Conservation (phyloP, 2,113 vertebrate genomes). For the Phainopepla nitens region DNA sequence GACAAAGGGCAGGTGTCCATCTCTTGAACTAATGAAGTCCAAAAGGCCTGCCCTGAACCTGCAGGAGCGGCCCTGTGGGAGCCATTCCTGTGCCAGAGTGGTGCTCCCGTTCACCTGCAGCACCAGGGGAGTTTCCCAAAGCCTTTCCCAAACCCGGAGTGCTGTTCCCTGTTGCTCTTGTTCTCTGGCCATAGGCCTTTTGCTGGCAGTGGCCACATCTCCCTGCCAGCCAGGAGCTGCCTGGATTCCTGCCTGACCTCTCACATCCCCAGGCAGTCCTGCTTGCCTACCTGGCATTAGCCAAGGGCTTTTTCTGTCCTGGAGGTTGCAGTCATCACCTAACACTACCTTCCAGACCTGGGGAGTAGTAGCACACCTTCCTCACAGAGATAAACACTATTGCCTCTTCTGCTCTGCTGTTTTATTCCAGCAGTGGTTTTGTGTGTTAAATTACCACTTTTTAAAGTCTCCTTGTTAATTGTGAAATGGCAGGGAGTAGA, state of each 20-base stretch:
- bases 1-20: not conserved
- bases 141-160: fast-evolving
- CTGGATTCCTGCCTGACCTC: not conserved
- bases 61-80: fast-evolving
- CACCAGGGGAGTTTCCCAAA: not conserved
- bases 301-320: not conserved
- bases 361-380: not conserved
- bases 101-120: not conserved
- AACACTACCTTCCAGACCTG: no score
- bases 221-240: not conserved
- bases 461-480: not conserved
- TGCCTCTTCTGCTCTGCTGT: not conserved
- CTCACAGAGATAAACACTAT: not conserved
- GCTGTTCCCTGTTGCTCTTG: not conserved
- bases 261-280: fast-evolving
- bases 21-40: not conserved
- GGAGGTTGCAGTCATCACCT: not conserved
- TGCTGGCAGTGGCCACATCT: not conserved
- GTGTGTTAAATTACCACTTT: not conserved
- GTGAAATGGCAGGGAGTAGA: not conserved
- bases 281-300: not conserved
- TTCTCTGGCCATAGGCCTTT: fast-evolving
- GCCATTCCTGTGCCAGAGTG: not conserved
- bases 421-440: not conserved
- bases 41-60: not conserved